Base-by-base conservation (phyloP, 2,888 invertebrate species). In the Allacma fusca region DNA sequence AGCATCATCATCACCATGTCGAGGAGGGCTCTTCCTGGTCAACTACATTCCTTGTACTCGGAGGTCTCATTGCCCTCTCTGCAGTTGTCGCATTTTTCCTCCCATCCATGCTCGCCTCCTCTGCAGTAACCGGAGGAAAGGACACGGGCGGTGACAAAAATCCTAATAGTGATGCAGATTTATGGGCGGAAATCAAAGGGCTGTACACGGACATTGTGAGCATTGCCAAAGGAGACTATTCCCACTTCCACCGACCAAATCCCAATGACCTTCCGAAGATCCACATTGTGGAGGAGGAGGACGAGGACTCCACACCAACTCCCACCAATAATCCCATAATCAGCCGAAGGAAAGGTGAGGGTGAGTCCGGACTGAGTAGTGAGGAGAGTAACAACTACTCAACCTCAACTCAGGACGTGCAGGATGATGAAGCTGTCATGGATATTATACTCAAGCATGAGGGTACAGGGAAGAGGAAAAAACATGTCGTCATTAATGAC, bases 161-260 rank as follows among this genome's bases (percentile, higher is more conserved):
- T 34, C 69, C 76, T 9, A 77, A 79, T 0, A 43, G 62, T 1
- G 77, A 79, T 43, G 23, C 80, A 0, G 83, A 84, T 28, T 57
- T 84, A 5, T 84, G 84, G 84, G 70, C 78, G 0, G 84, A 84
- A 68, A 79, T 84, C 78, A 84, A 84, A 75, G 84, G 83, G 0
- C 79, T 81, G 19, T 84, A 84, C 79, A 80, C 77, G 29, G 84
- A 84, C 65, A 70, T 84, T 23, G 79, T 79, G 0, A 81, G 78
- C 57, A 72, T 84, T 43, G 81, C 81, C 44, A 79, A 80, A 19
- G 84, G 84, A 21, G 83, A 83, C 19, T 82, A 80, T 59, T 44
- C 40, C 70, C 7, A 62, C 75, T n/a, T 75, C 69, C 34, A 74
- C 23, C 77, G 78, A 19, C 72, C 43, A 1, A 59, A 80, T 12